Base-by-base conservation (phyloP, 2,888 invertebrate species). In the Helobdella robusta region DNA sequence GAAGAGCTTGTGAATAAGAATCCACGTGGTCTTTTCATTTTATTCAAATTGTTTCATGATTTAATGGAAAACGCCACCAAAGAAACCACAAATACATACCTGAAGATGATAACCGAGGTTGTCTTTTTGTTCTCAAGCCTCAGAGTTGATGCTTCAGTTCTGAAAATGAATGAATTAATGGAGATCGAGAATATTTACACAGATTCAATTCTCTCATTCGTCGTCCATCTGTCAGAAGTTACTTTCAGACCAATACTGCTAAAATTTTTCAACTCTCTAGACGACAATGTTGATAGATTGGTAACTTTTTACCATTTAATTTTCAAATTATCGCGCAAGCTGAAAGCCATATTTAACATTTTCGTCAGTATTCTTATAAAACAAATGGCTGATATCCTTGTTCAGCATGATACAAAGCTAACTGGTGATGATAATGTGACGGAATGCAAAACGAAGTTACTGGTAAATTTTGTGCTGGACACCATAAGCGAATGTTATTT, bases 171-270 rank as follows among this genome's bases (percentile, higher is more conserved):
- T 8, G 50, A 50, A 50, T 8, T 50, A n/a, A n/a, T 23, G 8
- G 50, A 50, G 50, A n/a, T 50, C 5, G 93, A 94, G 80, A 83
- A 84, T 20, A 83, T 86, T 73, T 84, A 89, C 0, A 84, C 90
- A 0, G 85, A 87, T 70, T 86, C 89, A 0, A 18, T 93, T n/a
- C 86, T 88, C 1, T 83, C 85, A 59, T 83, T 92, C 73, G 86
- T 91, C 32, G 80, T 94, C 60, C 92, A 92, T 79, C 81, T 94
- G 34, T 91, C 91, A 0, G 94, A 94, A 78, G 85, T 86, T 0
- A 86, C 86, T 48, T 95, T 95, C 80, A 84, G 89, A 68, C 91
- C 93, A 0, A 84, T 94, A 73, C 91, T 90, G 79, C 86, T 23
- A 25, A 50, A n/a, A 25, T n/a, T 50, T 6, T 50, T 23, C 50